phyloP scores from a whole-genome alignment of 2,113 vertebrate species.

The Entelurus aequoreus region DNA sequence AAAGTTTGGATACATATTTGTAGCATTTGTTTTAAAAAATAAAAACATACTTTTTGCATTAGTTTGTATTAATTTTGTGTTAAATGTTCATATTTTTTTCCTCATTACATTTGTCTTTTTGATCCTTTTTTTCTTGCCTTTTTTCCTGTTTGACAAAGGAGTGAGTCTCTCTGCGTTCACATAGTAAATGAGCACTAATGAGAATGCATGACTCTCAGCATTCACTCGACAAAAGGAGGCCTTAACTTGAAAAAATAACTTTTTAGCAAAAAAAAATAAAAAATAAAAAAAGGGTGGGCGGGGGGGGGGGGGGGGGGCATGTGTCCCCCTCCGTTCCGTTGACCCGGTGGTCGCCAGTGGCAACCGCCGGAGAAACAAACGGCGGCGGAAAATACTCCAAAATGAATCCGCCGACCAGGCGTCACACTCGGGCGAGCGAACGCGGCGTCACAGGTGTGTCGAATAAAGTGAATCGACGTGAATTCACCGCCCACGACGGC shows the following conservation, averaged over 20 bases:
- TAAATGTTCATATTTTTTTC: too few species aligned
- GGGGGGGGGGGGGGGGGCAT: too few species aligned
- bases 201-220: neutral
- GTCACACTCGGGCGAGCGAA: conserved; percentile 31
- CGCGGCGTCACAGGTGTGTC: conserved; percentile 28
- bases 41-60: too few species aligned
- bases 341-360: conserved; percentile 63
- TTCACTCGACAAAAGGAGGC: neutral
- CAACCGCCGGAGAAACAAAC: conserved; percentile 67
- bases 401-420: conserved; percentile 57
- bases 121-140: too few species aligned
- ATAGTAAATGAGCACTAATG: neutral
- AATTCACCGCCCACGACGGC: neutral
- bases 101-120: too few species aligned
- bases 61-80: too few species aligned
- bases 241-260: too few species aligned
- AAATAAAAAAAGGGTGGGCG: too few species aligned
- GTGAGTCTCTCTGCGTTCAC: neutral
- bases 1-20: too few species aligned
- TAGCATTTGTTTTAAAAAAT: too few species aligned
- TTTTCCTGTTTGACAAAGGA: too few species aligned
- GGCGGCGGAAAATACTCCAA: conserved; percentile 51
- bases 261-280: too few species aligned
- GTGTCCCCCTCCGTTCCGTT: conserved; percentile 32
- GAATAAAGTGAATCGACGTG: neutral